These are phyloP conservation scores for Papilio glaucus DNA, from an alignment of 1,140 invertebrate species.

Conservation along the genomic window DNA sequence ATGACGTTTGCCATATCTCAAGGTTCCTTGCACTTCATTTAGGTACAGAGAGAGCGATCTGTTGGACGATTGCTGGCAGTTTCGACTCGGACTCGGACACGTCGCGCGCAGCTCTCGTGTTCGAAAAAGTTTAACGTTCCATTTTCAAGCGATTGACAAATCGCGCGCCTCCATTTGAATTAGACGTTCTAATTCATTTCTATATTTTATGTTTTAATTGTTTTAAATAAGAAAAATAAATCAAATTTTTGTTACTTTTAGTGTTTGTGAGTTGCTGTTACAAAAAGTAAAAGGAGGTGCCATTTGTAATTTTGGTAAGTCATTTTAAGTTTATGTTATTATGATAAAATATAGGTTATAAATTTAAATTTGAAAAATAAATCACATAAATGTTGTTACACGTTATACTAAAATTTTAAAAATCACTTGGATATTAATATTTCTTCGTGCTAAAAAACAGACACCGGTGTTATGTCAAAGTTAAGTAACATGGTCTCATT, in stretches of 20 bases:
- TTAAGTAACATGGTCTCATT: constrained; percentile 38
- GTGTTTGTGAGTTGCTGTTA: constrained; percentile 55
- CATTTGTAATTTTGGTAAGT: constrained; percentile 60
- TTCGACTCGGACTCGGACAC: constrained; percentile 44
- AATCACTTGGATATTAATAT: neutral
- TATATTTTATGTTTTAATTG: constrained; percentile 39
- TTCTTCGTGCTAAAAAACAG: constrained; percentile 24
- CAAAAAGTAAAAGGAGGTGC: constrained; percentile 66
- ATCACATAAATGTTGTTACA: neutral
- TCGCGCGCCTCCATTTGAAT: constrained; percentile 53
- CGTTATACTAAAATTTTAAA: neutral
- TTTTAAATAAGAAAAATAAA: constrained; percentile 36
- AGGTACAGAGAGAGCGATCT: constrained; percentile 63
- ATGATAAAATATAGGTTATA: constrained; percentile 1
- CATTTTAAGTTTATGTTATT: constrained; percentile 43
- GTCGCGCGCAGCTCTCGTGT: constrained; percentile 44
- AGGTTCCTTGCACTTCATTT: constrained; percentile 54
- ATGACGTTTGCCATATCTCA: constrained; percentile 53
- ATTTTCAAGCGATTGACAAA: constrained; percentile 51
- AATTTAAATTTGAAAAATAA: constrained; percentile 36
- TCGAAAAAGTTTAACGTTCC: constrained; percentile 50
- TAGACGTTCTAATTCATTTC: constrained; percentile 40
- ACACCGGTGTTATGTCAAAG: constrained; percentile 37
- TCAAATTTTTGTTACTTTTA: constrained; percentile 39
- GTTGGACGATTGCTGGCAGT: constrained; percentile 55